phyloP scores from a whole-genome alignment of 2,113 vertebrate species.

The Danionella cerebrum region DNA sequence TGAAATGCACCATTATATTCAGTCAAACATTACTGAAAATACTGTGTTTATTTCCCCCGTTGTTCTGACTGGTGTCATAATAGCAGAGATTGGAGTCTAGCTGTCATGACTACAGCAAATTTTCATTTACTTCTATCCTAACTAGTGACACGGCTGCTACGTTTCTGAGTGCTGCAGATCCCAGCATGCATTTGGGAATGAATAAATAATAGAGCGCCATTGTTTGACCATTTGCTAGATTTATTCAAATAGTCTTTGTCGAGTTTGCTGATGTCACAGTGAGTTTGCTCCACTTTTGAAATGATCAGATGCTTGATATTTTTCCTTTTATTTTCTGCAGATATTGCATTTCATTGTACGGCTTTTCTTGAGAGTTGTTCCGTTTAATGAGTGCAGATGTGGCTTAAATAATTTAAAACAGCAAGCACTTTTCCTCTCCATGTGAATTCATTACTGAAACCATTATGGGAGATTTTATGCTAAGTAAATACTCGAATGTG shows the following conservation, averaged over 20 bases:
- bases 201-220: conserved; percentile 20
- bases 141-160: not conserved
- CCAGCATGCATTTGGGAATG: conserved; percentile 3
- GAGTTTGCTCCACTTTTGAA: not conserved
- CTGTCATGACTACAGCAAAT: not conserved
- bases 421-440: not conserved
- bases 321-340: not conserved
- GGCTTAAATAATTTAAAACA: not conserved
- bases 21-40: not conserved
- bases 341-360: not conserved
- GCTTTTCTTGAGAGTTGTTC: not conserved
- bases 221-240: conserved; percentile 4
- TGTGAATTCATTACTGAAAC: not conserved
- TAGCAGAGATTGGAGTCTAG: not conserved
- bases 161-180: not conserved
- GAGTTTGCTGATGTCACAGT: not conserved
- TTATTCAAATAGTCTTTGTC: not conserved
- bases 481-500: not conserved
- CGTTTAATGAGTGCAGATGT: not conserved
- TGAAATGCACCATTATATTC: no score
- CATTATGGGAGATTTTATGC: not conserved
- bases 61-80: not conserved
- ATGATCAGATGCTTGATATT: not conserved
- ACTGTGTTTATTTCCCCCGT: not conserved
- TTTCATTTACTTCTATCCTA: not conserved